These are phyloP conservation scores for Scaptomyza caliginosa DNA, from an alignment of 2,888 invertebrate genomes.

Conservation along the genomic window DNA sequence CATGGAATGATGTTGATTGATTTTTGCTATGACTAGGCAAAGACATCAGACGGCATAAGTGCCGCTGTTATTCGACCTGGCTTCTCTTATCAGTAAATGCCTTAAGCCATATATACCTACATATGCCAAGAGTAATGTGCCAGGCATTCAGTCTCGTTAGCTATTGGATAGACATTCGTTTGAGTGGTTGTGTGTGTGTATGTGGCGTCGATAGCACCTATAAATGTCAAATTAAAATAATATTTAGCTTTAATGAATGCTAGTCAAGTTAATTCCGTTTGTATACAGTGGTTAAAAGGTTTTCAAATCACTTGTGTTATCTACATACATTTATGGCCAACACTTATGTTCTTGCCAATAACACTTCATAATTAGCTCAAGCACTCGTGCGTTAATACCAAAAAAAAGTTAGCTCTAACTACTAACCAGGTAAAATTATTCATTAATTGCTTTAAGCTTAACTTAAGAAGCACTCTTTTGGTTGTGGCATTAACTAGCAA, in stretches of 20 bases:
- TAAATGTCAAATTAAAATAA: slow-evolving; percentile 70
- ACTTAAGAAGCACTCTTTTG: too few relatives aligned
- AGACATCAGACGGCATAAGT: slow-evolving; percentile 18
- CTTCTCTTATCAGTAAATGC: slow-evolving; percentile 33
- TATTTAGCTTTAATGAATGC: slow-evolving; percentile 43
- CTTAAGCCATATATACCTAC: not conserved
- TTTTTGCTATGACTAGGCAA: slow-evolving; percentile 17
- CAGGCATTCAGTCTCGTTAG: not conserved
- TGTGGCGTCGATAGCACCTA: slow-evolving; percentile 26
- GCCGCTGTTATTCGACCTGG: not conserved
- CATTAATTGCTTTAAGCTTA: too few relatives aligned
- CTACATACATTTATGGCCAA: slow-evolving; percentile 28
- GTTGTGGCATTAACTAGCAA: too few relatives aligned
- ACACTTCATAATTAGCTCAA: slow-evolving; percentile 12
- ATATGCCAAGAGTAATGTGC: too few relatives aligned
- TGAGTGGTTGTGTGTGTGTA: slow-evolving; percentile 4
- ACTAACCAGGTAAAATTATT: not conserved
- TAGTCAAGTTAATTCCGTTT: slow-evolving; percentile 1
- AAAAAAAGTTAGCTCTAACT: not conserved
- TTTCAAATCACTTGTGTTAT: slow-evolving; percentile 17
- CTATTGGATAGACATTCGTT: not conserved
- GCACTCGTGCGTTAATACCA: slow-evolving; percentile 2
- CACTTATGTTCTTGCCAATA: slow-evolving; percentile 30
- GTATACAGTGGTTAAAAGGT: not conserved
- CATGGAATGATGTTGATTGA: slow-evolving; percentile 11